Base-by-base conservation (phyloP, 2,113 vertebrate genomes). In the Notarius quadriscutis region DNA sequence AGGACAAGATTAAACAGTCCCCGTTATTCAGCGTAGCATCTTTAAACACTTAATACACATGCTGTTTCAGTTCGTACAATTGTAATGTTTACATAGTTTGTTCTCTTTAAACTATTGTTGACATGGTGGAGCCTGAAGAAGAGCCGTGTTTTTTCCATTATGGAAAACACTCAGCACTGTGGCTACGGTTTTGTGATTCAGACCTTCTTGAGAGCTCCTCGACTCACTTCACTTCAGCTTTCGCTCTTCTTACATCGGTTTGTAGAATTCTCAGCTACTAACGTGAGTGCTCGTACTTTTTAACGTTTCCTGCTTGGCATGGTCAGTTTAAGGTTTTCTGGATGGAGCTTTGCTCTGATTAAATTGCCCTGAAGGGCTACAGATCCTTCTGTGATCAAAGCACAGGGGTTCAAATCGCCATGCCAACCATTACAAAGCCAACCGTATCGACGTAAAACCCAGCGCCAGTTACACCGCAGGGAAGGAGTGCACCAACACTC, bases 351-450 rank as follows among this genome's bases (percentile, higher is more conserved):
- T 63, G 57, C 20, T 41, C 90, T 94, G 92, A 94, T 93, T 93
- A 93, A 91, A 91, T 87, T 91, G 89, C 90, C 91, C 92, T 83
- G 74, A 91, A 90, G 90, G 88, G 53, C 80, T 87, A 90, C 89
- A 90, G 91, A 91, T 91, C 85, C 87, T 91, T 90, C 27, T 71
- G 87, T 93, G 93, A 94, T 94, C 93, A 94, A 94, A 93, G 86
- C 87, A 91, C 80, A 85, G 78, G 30, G 85, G 91, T 90, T 88
- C 90, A 55, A 84, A 91, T 92, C 88, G 82, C 82, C 87, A 81
- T 91, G 93, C 92, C 93, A 94, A 94, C 88, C 91, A 91, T 90
- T 87, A 88, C 83, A 67, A 60, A 88, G 53, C 25, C 1, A 88
- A 69, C 74, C 63, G 62, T 63, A 88, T 87, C 78, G 57, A 77